Percentiles rank a stretch among this genome's conserved stretches.
Conservation (phyloP, 2,797 vertebrate genomes). For the Argyrosomus regius region DNA sequence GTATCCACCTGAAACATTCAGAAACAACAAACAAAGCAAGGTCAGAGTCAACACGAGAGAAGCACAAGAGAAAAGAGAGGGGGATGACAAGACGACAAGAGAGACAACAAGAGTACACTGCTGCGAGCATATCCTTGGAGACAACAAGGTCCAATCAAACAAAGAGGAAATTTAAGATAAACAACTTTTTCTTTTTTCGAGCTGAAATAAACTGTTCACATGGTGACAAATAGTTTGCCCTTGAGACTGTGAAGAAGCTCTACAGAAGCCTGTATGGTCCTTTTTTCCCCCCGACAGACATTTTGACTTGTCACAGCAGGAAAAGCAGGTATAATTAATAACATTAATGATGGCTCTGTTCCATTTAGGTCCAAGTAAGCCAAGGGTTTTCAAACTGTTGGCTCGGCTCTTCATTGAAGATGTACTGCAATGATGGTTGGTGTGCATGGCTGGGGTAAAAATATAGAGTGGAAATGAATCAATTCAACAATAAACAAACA, state of each 20-base stretch:
- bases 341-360: not conserved
- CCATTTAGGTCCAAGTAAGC: not conserved
- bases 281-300: not conserved
- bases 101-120: slow-evolving; percentile 52
- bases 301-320: not conserved
- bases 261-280: not conserved
- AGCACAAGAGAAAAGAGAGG: slow-evolving; percentile 47
- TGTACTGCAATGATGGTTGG: not conserved
- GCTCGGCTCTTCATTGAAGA: not conserved
- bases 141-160: slow-evolving; percentile 40
- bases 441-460: not conserved
- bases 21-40: slow-evolving; percentile 83
- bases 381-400: not conserved
- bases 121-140: slow-evolving; percentile 38
- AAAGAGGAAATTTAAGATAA: slow-evolving; percentile 12
- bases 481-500: not conserved
- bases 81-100: slow-evolving; percentile 59
- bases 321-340: not conserved
- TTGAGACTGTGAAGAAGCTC: slow-evolving; percentile 26
- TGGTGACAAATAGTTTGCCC: slow-evolving; percentile 5
- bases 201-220: slow-evolving; percentile 28
- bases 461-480: not conserved
- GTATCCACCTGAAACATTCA: slow-evolving; percentile 95
- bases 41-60: slow-evolving; percentile 70
- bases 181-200: slow-evolving; percentile 23